Evolutionary conservation across 1,140 invertebrate genomes (phyloP), one percentile per base, ranked within the genome.

Genomic region (Drosophila yakuba): DNA sequence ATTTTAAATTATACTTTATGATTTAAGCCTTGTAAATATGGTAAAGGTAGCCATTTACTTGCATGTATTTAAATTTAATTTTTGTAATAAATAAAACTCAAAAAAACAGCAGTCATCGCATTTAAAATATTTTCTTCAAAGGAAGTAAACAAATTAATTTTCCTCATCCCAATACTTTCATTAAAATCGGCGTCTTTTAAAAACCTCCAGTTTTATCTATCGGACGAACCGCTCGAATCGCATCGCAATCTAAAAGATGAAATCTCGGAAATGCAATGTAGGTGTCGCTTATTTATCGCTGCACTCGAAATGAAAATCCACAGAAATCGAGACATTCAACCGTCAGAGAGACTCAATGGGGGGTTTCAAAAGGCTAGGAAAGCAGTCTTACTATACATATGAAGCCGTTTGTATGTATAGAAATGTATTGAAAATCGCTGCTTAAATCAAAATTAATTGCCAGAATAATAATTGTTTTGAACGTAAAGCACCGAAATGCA

Each of bases 401-500:
- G 38, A 20, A 50, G 52, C 44, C 55, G 55, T 28, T 43, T 76
- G 54, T 55, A 61, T 80, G 32, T 66, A 73, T 60, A 47, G 63
- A 88, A 67, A 45, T 74, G 72, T 88, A 88, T 85, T 89, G 88
- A 82, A 89, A 88, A 89, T 89, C 84, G 85, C 73, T 89, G 84
- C 80, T 89, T 89, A 89, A 89, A 89, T 89, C 84, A 89, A 89
- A 89, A 89, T 89, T 89, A 89, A 89, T 89, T 89, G 84, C 85
- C 84, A 89, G 85, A 89, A 89, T 89, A 89, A 89, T 89, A 89
- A 89, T 89, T 89, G 84, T 89, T 89, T 89, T 90, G 84, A 89
- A 89, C 84, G 84, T 89, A 84, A 89, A 89, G 84, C 84, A 84
- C 74, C 82, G 74, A 82, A 82, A 78, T 82, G 80, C 69, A 82